Conservation (phyloP, 2,113 vertebrate genomes). For the Podarcis muralis region DNA sequence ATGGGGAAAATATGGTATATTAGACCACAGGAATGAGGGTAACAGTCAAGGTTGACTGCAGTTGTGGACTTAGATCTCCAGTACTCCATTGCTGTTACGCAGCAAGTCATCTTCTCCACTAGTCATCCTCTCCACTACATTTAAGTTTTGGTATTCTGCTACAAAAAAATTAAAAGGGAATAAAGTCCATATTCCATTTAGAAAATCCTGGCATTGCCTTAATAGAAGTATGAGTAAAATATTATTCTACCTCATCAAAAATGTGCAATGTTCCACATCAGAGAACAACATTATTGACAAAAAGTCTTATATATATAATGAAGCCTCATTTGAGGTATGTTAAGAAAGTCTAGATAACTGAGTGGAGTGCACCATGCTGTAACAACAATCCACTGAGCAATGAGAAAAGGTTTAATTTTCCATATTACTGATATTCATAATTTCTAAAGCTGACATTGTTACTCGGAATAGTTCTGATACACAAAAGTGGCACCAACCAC, state of each 20-base stretch:
- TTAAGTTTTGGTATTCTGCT: not conserved
- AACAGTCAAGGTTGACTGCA: not conserved
- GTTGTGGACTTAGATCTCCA: not conserved
- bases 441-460: not conserved
- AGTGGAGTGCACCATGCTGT: not conserved
- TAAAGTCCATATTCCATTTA: not conserved
- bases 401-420: not conserved
- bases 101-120: too few species aligned
- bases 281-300: constrained; percentile 56
- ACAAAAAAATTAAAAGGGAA: not conserved
- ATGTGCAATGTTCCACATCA: constrained; percentile 39
- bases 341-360: not conserved
- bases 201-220: constrained; percentile 25
- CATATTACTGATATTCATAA: not conserved
- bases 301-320: constrained; percentile 35
- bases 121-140: not conserved
- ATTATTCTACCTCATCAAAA: constrained; percentile 4
- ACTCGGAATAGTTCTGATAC: not conserved
- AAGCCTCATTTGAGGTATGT: constrained; percentile 18
- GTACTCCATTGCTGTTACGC: not conserved
- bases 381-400: not conserved
- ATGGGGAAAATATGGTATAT: not conserved
- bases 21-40: not conserved
- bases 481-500: not conserved
- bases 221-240: constrained; percentile 1